Evolutionary conservation across 2,797 vertebrate species (phyloP).

Genomic region (Lagocephalus sceleratus): DNA sequence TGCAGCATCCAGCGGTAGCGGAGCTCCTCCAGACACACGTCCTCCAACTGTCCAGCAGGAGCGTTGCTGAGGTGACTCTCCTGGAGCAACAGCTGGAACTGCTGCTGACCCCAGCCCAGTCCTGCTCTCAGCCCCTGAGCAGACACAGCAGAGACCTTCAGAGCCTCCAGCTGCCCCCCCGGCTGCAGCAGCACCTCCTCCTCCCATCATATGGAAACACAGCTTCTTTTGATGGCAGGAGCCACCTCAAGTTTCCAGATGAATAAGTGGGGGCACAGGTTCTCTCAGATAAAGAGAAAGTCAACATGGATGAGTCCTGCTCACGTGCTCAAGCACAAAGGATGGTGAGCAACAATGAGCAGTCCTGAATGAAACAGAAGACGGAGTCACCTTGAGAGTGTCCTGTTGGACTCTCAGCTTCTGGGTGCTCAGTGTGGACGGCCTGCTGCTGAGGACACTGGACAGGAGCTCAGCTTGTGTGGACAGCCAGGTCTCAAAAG

Average conservation of each 20-base stretch:
- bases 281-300: too few species aligned
- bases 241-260: too few species aligned
- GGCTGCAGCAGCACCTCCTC: too few species aligned
- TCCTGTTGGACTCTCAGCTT: conserved; percentile 62
- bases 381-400: conserved; percentile 75
- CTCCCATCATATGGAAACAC: too few species aligned
- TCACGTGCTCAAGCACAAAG: too few species aligned
- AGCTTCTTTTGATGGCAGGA: too few species aligned
- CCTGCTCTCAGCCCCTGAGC: conserved; percentile 75
- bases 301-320: too few species aligned
- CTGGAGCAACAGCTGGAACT: conserved; percentile 65
- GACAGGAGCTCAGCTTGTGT: conserved; percentile 77
- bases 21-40: conserved; percentile 79
- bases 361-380: too few species aligned
- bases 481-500: conserved; percentile 85
- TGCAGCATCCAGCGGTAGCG: conserved; percentile 92
- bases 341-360: too few species aligned
- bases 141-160: conserved; percentile 8
- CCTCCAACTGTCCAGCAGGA: conserved; percentile 28
- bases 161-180: too few species aligned
- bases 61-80: conserved; percentile 8
- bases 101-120: conserved; percentile 78
- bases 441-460: conserved; percentile 52
- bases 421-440: conserved; percentile 35
- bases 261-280: too few species aligned